Evolutionary conservation across 2,888 invertebrate genomes (phyloP), one percentile per base, ranked within the genome.

Genomic region (Epiblema foenella): DNA sequence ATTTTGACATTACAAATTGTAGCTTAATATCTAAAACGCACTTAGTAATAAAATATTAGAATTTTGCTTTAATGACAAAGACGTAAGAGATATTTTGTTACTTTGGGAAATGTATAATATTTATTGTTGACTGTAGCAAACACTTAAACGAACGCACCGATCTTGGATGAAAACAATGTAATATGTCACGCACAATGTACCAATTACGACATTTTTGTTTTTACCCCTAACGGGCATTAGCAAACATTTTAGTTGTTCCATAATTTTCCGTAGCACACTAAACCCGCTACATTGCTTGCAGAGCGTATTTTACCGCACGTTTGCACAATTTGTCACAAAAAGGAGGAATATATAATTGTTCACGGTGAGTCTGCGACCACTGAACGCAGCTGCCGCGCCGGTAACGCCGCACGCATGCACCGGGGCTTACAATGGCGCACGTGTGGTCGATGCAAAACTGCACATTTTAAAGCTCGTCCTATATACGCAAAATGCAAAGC

Each of bases 301-400:
- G 24, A 62, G 15, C 51, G 64, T 64, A 54, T 64, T 52, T 64
- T n/a, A 64, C 54, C 52, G 37, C 37, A 54, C 64, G 64, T 64
- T 64, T 54, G 52, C 64, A 64, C 64, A 64, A 64, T 64, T 54
- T 64, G 24, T 64, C 52, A 20, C 52, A 20, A 37, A 20, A 64
- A 54, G 64, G 20, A 39, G 52, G 54, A 37, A 64, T n/a, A 64
- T 64, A 64, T 64, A 54, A 64, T 64, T 64, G 52, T 64, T 64
- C 63, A 52, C 63, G 18, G 63, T 52, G 64, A 64, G 52, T 24
- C 54, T 63, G 64, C 39, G 52, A 54, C 54, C 64, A 39, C 64
- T 64, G 64, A 39, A 5, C 37, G 52, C 64, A 54, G 64, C 64
- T 54, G 64, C n/a, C 52, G 51, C 46, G 46, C 46, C 46, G n/a